Base-by-base conservation (phyloP, 2,888 invertebrate species). In the Sphinx pinastri region DNA sequence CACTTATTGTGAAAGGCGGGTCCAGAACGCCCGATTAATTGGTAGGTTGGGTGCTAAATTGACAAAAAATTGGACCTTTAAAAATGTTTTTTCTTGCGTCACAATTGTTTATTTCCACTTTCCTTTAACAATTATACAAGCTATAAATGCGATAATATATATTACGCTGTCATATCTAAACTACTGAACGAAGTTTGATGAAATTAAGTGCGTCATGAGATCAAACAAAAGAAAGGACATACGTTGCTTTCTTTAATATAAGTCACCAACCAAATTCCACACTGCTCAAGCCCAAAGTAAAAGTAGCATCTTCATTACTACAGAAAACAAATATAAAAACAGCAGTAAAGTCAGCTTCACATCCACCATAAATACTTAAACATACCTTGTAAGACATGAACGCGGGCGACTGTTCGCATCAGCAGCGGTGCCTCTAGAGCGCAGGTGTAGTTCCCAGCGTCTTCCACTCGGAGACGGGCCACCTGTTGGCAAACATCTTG, bases 371-470 rank as follows among this genome's bases (percentile, higher is more conserved):
- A 52, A 59, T 51, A 68, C 14, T 6, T 13, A 12, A 55, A 76
- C 84, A 81, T 85, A 96, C 96, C 96, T 95, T 96, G 95, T 79
- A 96, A 91, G 68, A 96, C 95, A 76, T 95, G 94, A 68, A 97
- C 94, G 79, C 94, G 93, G 45, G 96, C 94, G 25, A 94, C 92
- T 71, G 95, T 95, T 70, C 79, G 88, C 91, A 94, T 92, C 47
- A 94, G 92, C 68, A 95, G 89, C 2, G 93, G 93, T 45, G 95
- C 94, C 78, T 95, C 94, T 67, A 96, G 95, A 69, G 95, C 93
- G 82, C 97, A 97, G 71, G 96, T 96, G 89, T 97, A 97, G 87
- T 95, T 95, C 1, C 96, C 97, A 4, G 95, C 95, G 80, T 97
- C 96, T 73, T 94, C 93, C 77, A 93, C 87, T 79, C 95, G 95